Conservation (phyloP, 2,113 vertebrate genomes). For the Smithornis capensis region DNA sequence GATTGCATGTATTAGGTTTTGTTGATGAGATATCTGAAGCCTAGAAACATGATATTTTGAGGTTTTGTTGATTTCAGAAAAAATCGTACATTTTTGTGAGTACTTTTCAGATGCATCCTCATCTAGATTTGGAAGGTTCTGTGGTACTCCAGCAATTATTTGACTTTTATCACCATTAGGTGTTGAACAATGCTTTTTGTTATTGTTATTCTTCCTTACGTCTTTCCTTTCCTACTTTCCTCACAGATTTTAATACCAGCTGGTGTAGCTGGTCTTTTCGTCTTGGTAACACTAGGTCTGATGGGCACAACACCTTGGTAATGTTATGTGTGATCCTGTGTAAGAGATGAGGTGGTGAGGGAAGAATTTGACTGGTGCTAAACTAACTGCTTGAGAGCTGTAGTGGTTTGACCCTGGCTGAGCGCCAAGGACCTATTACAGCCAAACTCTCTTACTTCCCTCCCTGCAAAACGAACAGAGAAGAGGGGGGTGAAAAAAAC, state of each 20-base stretch:
- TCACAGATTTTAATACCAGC: not conserved
- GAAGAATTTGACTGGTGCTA: not conserved
- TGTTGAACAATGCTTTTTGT: not conserved
- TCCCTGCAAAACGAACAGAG: too few species aligned
- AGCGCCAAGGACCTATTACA: too few species aligned
- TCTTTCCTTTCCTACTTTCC: not conserved
- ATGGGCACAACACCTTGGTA: accelerated
- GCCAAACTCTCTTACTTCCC: too few species aligned
- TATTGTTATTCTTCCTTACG: not conserved
- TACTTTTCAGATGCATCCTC: not conserved
- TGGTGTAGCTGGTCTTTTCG: not conserved
- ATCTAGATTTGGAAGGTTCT: not conserved
- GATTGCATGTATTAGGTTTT: not conserved
- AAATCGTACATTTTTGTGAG: not conserved
- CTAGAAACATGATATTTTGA: not conserved
- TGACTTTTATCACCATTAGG: not conserved
- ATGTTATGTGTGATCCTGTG: accelerated
- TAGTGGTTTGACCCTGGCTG: too few species aligned
- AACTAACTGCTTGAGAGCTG: not conserved
- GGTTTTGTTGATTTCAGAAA: not conserved
- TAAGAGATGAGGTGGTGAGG: not conserved
- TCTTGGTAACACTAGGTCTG: not conserved
- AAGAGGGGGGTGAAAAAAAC: too few species aligned
- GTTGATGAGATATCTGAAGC: not conserved
- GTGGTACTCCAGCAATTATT: not conserved